Evolutionary conservation across 1,140 invertebrate genomes (phyloP).

Genomic region (Spodoptera frugiperda): DNA sequence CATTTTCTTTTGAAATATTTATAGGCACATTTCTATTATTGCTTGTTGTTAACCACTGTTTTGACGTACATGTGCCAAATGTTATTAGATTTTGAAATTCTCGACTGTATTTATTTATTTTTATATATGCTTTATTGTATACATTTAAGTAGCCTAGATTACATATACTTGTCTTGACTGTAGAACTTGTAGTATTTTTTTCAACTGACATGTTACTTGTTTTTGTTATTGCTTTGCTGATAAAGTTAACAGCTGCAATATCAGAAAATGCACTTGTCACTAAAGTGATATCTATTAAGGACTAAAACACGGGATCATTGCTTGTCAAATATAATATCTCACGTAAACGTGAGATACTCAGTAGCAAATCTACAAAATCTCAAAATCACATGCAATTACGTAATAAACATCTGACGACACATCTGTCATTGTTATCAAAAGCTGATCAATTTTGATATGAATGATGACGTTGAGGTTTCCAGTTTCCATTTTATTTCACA

Average conservation of each 20-base stretch:
- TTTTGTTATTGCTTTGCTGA: background rate
- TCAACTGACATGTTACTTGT: background rate
- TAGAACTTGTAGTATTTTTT: background rate
- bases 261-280: no score
- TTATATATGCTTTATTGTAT: no score
- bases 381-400: conserved; percentile 9
- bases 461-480: background rate
- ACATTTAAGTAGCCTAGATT: no score
- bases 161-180: no score
- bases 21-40: background rate
- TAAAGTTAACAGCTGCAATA: conserved; percentile 3
- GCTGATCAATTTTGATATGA: background rate
- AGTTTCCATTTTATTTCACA: background rate
- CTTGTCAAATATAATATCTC: conserved; percentile 3
- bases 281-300: no score
- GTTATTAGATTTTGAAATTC: background rate
- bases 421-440: conserved; percentile 19
- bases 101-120: no score
- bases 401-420: conserved; percentile 3
- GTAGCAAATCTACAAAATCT: background rate
- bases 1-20: conserved; percentile 4
- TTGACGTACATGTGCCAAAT: background rate
- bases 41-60: background rate
- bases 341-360: background rate
- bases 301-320: background rate